Evolutionary conservation across 2,888 invertebrate species (phyloP), one percentile per base, ranked within the genome.

Genomic region (Yponomeuta evonymella): DNA sequence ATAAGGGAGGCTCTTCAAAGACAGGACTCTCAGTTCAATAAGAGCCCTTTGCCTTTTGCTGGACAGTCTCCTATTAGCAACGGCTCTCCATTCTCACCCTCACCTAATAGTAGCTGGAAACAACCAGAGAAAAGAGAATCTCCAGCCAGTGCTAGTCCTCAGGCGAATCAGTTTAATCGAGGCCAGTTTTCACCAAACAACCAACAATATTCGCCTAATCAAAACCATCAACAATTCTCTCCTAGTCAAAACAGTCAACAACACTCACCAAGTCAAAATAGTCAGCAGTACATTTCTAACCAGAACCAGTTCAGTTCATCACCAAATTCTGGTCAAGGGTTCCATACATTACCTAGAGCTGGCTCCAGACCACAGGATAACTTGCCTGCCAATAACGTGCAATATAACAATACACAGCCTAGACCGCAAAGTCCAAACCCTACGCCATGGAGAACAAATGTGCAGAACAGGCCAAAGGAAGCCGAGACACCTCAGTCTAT

Each of bases 11-110:
- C 87, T 29, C 78, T 93, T 72, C 87, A 87, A 75, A 82, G 92
- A 70, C 93, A 93, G 76, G 93, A 93, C 73, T 93, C 92, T 51
- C 93, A 91, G 76, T 93, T 92, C 72, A 93, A 93, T 75, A 92
- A 91, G 73, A 93, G 92, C 73, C 92, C 93, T 67, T 90, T 90
- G 71, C 93, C 93, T 8, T 93, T 85, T 75, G 80, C 79, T 11
- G 85, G 83, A 36, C 86, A 88, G 74, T 84, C 88, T 11, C 87
- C 91, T 48, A 69, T 84, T 48, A 82, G 78, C 71, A 89, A 82
- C 73, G 85, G 81, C 69, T 83, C 88, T 6, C 74, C 77, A 1
- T 89, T 84, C 75, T 91, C 92, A 15, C 91, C 89, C 51, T 83
- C 85, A 67, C 88, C 91, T 30, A 91, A 89, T 72, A 92, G 87